Evolutionary conservation across 2,113 vertebrate genomes (phyloP), one percentile per base, ranked within the genome.

Genomic region (Zapornia atra): DNA sequence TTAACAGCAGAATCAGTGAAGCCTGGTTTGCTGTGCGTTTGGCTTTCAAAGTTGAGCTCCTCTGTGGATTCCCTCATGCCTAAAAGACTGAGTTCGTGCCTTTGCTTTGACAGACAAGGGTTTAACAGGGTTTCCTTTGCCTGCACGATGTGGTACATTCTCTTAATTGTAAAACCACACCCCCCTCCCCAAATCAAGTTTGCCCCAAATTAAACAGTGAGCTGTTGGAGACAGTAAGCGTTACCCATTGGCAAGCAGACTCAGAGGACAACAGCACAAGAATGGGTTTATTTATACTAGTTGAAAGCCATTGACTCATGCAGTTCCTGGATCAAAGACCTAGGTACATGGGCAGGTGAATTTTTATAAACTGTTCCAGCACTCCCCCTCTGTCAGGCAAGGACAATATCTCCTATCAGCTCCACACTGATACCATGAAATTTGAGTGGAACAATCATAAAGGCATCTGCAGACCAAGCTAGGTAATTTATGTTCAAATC

Each of bases 1-100:
- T 92, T 94, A 96, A 82, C 77, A 72, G 94, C 93, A 82, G 82
- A 89, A 92, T 83, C 95, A 88, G 81, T 33, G 77, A 91, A 96
- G 93, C 89, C 70, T 87, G 91, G 61, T 75, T 95, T 89, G 91
- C 91, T 57, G 77, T 0, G 6, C 89, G 11, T 96, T 97, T 84
- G 69, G 95, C 93, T 95, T 94, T 95, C 86, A 57, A 87, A 95
- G 83, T 82, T 53, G 73, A 95, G 83, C 86, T 92, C 73, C 84
- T 91, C 94, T 91, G 86, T 21, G 57, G 83, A 87, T 89, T 95
- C 44, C 70, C 66, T 91, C 29, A 0, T 46, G 89, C 56, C 51
- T 86, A 12, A 63, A 78, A 86, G 72, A 64, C 72, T 9, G 34
- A 71, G 38, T 42, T 48, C 4, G 10, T 71, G 64, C 42, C 70